phyloP scores from a whole-genome alignment of 2,888 invertebrate species.

The Saturnia pavonia region DNA sequence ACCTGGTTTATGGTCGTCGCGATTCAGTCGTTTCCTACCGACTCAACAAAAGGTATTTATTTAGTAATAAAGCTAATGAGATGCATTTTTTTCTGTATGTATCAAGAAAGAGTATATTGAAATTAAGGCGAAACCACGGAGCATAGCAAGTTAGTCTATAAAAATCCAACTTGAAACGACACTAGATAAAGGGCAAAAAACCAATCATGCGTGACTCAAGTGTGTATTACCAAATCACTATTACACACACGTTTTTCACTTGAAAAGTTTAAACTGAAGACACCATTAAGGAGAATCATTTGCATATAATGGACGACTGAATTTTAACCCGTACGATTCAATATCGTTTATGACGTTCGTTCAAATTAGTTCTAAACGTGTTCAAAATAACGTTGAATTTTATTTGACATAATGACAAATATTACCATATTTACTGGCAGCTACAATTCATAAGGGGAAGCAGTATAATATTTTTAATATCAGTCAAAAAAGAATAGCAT shows the following conservation, averaged over 20 bases:
- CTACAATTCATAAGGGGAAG: neutral
- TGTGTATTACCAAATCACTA: slow-evolving; percentile 13
- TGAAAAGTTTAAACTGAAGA: slow-evolving; percentile 18
- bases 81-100: too few species aligned
- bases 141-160: neutral
- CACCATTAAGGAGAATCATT: slow-evolving; percentile 39
- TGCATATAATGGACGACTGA: slow-evolving; percentile 59
- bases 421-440: slow-evolving; percentile 16
- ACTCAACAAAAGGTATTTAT: too few species aligned
- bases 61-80: too few species aligned
- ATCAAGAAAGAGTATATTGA: too few species aligned
- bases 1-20: too few species aligned
- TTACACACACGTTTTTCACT: slow-evolving; percentile 19
- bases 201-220: slow-evolving; percentile 7
- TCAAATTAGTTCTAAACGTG: slow-evolving; percentile 23
- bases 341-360: slow-evolving; percentile 17
- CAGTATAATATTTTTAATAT: neutral
- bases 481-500: neutral
- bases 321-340: slow-evolving; percentile 35
- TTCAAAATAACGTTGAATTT: slow-evolving; percentile 31
- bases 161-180: neutral
- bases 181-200: slow-evolving; percentile 9
- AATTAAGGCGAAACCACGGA: too few species aligned
- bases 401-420: slow-evolving; percentile 27
- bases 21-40: too few species aligned